phyloP scores from a whole-genome alignment of 2,888 invertebrate genomes.

The Trimorus sp. region DNA sequence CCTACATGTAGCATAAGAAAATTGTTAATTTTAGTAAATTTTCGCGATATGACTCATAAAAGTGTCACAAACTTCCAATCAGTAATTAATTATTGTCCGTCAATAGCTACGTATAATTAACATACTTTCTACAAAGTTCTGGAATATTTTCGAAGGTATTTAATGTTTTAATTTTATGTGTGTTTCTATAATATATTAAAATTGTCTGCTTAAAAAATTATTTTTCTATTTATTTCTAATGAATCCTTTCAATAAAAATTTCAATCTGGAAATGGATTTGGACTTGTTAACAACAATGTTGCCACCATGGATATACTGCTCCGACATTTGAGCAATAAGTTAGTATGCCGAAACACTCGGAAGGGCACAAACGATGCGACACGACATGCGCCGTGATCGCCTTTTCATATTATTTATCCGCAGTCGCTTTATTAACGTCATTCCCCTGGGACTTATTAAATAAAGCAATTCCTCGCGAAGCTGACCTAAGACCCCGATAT shows the following conservation, averaged over 20 bases:
- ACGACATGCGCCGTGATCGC: slow-evolving; percentile 61
- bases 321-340: slow-evolving; percentile 44
- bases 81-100: background rate
- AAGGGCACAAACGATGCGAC: slow-evolving; percentile 54
- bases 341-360: slow-evolving; percentile 57
- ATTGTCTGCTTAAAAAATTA: no score
- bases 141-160: no score
- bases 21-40: background rate
- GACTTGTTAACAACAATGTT: slow-evolving; percentile 3
- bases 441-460: slow-evolving; percentile 77
- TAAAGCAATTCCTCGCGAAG: slow-evolving; percentile 78
- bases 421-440: slow-evolving; percentile 75
- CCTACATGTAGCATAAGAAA: slow-evolving; percentile 1
- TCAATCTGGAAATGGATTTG: background rate
- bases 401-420: slow-evolving; percentile 67
- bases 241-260: background rate
- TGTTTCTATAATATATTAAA: background rate
- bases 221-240: no score
- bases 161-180: no score
- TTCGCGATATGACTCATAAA: slow-evolving; percentile 10
- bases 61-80: slow-evolving; percentile 17
- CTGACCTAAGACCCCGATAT: slow-evolving; percentile 72
- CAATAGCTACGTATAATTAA: no score
- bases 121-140: no score
- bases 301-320: slow-evolving; percentile 49